These are phyloP conservation scores for Aldrovandia affinis DNA, from an alignment of 2,797 vertebrate genomes.

Conservation along the genomic window DNA sequence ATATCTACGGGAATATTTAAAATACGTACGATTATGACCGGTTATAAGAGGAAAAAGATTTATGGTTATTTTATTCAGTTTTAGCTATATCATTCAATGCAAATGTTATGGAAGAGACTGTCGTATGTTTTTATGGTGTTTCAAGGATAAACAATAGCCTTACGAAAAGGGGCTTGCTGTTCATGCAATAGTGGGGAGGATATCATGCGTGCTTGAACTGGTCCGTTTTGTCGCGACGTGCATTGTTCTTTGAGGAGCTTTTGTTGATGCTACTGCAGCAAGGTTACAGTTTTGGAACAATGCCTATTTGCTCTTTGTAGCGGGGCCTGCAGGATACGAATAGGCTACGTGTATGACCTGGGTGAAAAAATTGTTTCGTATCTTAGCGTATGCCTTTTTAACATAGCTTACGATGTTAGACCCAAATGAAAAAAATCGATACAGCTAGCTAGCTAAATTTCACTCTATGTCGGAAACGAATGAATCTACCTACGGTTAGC, in stretches of 20 bases:
- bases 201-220: neutral
- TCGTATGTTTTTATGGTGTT: neutral
- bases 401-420: neutral
- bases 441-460: neutral
- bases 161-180: neutral
- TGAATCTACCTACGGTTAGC: neutral
- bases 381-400: neutral
- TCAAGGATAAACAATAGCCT: neutral
- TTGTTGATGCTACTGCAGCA: conserved; percentile 9
- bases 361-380: neutral
- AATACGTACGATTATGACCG: neutral
- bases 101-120: neutral
- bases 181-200: neutral
- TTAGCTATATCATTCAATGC: neutral
- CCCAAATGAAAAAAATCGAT: neutral
- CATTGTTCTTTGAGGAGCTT: conserved; percentile 12
- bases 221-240: neutral
- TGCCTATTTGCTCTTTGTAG: neutral
- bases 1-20: conserved; percentile 1
- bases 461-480: neutral
- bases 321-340: conserved; percentile 13
- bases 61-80: neutral
- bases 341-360: neutral
- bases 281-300: conserved; percentile 24
- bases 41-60: neutral